These are phyloP conservation scores for Palythoa grandiflora DNA, from an alignment of 92 coral and sea anemone species.

Conservation along the genomic window DNA sequence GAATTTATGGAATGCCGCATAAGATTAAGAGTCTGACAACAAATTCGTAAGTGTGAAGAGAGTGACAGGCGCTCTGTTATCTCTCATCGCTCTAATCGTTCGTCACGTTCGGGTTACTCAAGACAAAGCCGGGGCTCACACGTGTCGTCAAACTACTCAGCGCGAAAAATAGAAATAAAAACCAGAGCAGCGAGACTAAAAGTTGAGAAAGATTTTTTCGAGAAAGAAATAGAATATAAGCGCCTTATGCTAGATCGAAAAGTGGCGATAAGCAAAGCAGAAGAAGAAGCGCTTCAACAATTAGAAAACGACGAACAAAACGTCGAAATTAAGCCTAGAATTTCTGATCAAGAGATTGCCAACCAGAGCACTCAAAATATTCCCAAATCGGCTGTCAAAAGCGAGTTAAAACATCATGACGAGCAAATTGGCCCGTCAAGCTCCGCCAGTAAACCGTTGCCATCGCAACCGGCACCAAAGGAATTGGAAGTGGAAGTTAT, in stretches of 20 bases:
- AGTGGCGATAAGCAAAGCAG: constrained; percentile 12
- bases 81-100: constrained; percentile 29
- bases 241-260: constrained; percentile 31
- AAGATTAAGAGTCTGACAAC: constrained; percentile 44
- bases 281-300: constrained; percentile 20
- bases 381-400: constrained; percentile 18
- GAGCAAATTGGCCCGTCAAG: constrained; percentile 1
- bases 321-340: constrained; percentile 11
- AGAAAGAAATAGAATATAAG: constrained; percentile 24
- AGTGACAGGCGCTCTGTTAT: constrained; percentile 32
- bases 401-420: background rate
- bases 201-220: constrained; percentile 43
- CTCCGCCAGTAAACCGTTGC: background rate
- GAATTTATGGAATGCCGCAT: constrained; percentile 47
- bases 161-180: constrained; percentile 23
- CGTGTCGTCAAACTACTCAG: constrained; percentile 42
- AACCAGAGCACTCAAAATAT: constrained; percentile 10
- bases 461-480: background rate
- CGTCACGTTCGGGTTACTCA: constrained; percentile 19
- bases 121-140: constrained; percentile 20
- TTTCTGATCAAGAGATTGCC: constrained; percentile 15
- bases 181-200: constrained; percentile 52
- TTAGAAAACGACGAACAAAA: constrained; percentile 4
- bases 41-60: constrained; percentile 17
- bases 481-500: constrained; percentile 7